A percentile compares a stretch with the other conserved stretches of the same genome.
phyloP scores from a whole-genome alignment of 2,113 vertebrate species.

The Austrofundulus limnaeus region DNA sequence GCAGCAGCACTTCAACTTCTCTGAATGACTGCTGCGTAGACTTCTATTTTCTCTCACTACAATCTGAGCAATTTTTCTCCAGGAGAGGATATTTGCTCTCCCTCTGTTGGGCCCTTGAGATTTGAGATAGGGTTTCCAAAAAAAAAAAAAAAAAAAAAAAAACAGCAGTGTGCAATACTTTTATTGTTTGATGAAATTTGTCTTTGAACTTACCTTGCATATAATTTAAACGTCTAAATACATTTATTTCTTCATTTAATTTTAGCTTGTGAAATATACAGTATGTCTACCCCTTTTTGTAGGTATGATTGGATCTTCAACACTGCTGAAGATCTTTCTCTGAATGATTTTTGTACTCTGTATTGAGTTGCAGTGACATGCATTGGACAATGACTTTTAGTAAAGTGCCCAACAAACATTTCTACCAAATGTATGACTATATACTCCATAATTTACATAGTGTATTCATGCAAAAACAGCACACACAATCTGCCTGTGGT shows the following conservation, averaged over 20 bases:
- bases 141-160: accelerated
- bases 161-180: background rate
- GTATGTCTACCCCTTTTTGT: background rate
- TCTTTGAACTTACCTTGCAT: background rate
- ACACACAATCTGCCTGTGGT: background rate
- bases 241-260: background rate
- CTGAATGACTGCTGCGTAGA: constrained; percentile 36
- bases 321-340: too few species aligned
- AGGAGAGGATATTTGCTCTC: background rate
- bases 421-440: background rate
- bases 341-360: too few species aligned
- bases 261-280: background rate
- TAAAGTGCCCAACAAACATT: too few species aligned
- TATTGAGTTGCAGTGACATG: too few species aligned
- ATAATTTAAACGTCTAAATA: too few species aligned
- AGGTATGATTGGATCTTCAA: background rate
- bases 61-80: constrained; percentile 16
- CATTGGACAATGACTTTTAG: too few species aligned
- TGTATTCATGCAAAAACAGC: background rate
- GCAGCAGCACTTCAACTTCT: constrained; percentile 19
- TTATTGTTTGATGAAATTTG: background rate
- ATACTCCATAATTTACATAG: background rate
- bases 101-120: constrained; percentile 5
- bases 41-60: constrained; percentile 7
- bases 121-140: background rate